These are phyloP conservation scores for Syritta pipiens DNA, from an alignment of 2,888 invertebrate species.

Conservation along the genomic window DNA sequence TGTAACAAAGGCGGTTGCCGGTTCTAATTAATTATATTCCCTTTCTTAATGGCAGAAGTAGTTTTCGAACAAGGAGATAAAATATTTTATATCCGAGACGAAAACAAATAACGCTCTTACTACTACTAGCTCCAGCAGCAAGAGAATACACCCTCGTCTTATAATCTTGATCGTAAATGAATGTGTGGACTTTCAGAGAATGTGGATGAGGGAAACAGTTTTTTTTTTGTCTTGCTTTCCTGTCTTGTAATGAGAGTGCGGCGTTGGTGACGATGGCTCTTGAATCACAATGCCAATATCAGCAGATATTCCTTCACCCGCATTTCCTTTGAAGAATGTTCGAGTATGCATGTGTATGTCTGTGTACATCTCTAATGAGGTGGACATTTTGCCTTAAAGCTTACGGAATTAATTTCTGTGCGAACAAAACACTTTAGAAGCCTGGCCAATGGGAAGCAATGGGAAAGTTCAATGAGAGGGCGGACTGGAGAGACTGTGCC, in stretches of 20 bases:
- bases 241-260: conserved; percentile 28
- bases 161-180: conserved; percentile 29
- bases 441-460: conserved; percentile 6
- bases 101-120: conserved; percentile 57
- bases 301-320: conserved; percentile 56
- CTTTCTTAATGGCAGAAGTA: conserved; percentile 50
- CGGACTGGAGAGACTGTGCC: not conserved
- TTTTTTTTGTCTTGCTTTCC: not conserved
- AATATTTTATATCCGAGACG: conserved; percentile 62
- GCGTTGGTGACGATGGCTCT: conserved; percentile 44
- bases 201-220: not conserved
- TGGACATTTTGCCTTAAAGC: conserved; percentile 60
- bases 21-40: conserved; percentile 63
- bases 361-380: conserved; percentile 46
- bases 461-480: too few relatives aligned
- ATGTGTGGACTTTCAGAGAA: conserved; percentile 19
- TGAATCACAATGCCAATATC: conserved; percentile 59
- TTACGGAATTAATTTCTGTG: conserved; percentile 59
- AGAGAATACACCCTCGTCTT: conserved; percentile 22
- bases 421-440: conserved; percentile 61
- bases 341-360: not conserved
- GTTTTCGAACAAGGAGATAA: conserved; percentile 64
- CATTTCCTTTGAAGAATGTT: not conserved
- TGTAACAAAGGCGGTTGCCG: conserved; percentile 46
- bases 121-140: not conserved